Evolutionary conservation across 2,888 invertebrate genomes (phyloP).

Genomic region (Allacma fusca): DNA sequence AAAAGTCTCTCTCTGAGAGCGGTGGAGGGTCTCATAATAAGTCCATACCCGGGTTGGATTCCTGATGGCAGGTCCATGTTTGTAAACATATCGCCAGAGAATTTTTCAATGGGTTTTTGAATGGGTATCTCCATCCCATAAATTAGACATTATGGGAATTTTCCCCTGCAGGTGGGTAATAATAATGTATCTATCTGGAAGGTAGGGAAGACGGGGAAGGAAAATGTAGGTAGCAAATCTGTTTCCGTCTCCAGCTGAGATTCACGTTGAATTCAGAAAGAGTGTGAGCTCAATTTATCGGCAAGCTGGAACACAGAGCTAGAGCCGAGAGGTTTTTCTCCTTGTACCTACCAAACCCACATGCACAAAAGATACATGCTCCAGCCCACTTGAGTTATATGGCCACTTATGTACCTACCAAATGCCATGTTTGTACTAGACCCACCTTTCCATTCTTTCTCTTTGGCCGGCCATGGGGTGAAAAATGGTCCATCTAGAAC

Average conservation of each 20-base stretch:
- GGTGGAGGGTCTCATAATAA: too few relatives aligned
- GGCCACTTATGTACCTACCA: not conserved
- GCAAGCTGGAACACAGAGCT: too few relatives aligned
- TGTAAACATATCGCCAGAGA: conserved; percentile 38
- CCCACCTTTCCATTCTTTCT: conserved; percentile 1
- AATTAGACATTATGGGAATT: conserved; percentile 44
- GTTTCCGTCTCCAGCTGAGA: conserved; percentile 49
- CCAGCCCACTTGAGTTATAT: not conserved
- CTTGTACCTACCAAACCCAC: too few relatives aligned
- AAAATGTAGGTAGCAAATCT: conserved; percentile 43
- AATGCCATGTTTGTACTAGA: conserved; percentile 2
- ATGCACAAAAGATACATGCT: too few relatives aligned
- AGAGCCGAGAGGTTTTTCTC: too few relatives aligned
- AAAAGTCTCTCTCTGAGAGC: too few relatives aligned
- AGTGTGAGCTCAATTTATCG: conserved; percentile 47
- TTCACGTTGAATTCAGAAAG: conserved; percentile 42
- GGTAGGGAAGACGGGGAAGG: conserved; percentile 25
- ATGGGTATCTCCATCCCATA: conserved; percentile 36
- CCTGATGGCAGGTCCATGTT: not conserved
- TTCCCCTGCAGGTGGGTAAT: conserved; percentile 43
- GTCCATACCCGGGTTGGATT: too few relatives aligned
- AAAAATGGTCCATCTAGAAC: conserved; percentile 49
- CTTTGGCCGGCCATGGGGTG: conserved; percentile 45
- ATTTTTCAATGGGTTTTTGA: conserved; percentile 43
- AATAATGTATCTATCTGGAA: conserved; percentile 43